These are phyloP conservation scores for Misgurnus mizolepis DNA, from an alignment of 2,113 vertebrate species.

Conservation along the genomic window DNA sequence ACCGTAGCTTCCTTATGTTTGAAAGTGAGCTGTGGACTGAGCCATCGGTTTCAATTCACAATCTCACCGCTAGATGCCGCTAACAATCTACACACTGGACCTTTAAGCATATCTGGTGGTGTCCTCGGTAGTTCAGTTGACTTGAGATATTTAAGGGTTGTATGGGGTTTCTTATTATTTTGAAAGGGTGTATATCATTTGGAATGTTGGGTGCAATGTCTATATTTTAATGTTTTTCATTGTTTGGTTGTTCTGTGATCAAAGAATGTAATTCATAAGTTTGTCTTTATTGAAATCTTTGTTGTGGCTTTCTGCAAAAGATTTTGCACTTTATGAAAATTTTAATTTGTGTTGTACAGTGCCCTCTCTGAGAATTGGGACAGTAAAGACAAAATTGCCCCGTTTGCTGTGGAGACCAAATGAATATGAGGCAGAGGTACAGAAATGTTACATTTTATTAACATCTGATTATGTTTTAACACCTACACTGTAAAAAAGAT, in stretches of 20 bases:
- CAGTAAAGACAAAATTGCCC: no score
- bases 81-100: no score
- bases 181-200: background rate
- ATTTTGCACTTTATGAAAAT: conserved; percentile 2
- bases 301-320: background rate
- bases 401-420: no score
- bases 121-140: background rate
- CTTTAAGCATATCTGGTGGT: background rate
- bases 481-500: no score
- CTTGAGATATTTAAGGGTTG: background rate
- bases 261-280: background rate
- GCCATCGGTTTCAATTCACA: no score
- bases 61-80: no score
- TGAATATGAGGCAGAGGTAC: no score
- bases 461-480: no score
- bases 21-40: no score
- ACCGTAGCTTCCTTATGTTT: no score
- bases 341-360: background rate
- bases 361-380: background rate
- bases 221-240: background rate
- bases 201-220: background rate
- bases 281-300: background rate
- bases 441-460: no score
- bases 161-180: background rate
- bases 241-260: background rate